phyloP scores from a whole-genome alignment of 2,113 vertebrate species.

The Chelonoidis abingdonii region DNA sequence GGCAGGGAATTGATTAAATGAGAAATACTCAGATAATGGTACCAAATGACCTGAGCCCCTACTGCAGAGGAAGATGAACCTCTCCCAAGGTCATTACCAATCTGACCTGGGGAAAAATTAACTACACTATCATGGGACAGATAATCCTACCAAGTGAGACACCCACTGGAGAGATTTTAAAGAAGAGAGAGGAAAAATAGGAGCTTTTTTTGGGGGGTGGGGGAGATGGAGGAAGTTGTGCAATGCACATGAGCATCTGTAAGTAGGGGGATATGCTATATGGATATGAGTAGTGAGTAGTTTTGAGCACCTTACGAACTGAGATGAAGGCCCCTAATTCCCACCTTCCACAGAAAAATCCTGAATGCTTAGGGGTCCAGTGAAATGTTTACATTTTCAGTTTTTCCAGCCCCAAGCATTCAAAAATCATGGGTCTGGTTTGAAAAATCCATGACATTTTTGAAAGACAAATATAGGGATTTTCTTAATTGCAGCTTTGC shows the following conservation, averaged over 20 bases:
- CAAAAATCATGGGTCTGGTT: background rate
- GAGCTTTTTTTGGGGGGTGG: background rate
- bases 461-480: background rate
- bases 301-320: background rate
- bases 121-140: too few species aligned
- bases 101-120: too few species aligned
- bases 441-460: background rate
- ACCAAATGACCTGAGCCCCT: too few species aligned
- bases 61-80: too few species aligned
- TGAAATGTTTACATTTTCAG: background rate
- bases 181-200: background rate
- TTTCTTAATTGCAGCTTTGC: background rate
- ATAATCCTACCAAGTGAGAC: background rate
- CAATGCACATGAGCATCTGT: background rate
- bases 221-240: background rate
- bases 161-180: background rate
- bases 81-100: too few species aligned
- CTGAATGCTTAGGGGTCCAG: background rate
- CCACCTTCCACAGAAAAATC: background rate
- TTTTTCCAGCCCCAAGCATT: background rate
- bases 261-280: rapidly evolving
- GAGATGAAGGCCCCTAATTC: background rate
- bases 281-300: rapidly evolving
- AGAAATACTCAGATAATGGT: too few species aligned
- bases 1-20: too few species aligned